These are phyloP conservation scores for Sarcophaga rosellei DNA, from an alignment of 2,888 invertebrate species.

Conservation along the genomic window DNA sequence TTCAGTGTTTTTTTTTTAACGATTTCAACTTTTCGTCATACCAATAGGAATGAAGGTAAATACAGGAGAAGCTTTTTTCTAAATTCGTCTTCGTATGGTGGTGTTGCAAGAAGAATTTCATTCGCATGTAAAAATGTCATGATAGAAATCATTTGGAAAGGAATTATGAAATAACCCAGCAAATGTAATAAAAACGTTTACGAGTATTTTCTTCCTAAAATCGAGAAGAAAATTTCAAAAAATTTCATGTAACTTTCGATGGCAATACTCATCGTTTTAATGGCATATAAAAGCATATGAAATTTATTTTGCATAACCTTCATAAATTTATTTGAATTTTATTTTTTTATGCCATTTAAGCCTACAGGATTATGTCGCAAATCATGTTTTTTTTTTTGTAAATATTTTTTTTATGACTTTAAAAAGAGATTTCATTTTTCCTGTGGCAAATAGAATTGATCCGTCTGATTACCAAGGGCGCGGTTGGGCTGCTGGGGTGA, in stretches of 20 bases:
- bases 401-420: background rate
- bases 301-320: constrained; percentile 5
- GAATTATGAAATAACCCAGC: no score
- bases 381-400: constrained; percentile 1
- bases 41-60: background rate
- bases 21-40: background rate
- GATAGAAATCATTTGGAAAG: no score
- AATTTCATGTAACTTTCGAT: constrained; percentile 1
- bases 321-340: background rate
- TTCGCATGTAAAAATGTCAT: background rate
- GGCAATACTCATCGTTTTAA: background rate
- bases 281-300: background rate
- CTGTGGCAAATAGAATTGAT: constrained; percentile 20
- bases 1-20: background rate
- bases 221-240: background rate
- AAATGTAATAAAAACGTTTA: no score
- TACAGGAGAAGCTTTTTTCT: background rate
- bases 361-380: constrained; percentile 9
- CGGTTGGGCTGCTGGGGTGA: no score
- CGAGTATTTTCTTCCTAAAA: background rate
- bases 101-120: background rate
- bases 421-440: background rate
- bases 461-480: background rate
- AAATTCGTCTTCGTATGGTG: background rate
- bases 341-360: constrained; percentile 8